Evolutionary conservation across 2,888 invertebrate species (phyloP).

Genomic region (Andrena bucephala): DNA sequence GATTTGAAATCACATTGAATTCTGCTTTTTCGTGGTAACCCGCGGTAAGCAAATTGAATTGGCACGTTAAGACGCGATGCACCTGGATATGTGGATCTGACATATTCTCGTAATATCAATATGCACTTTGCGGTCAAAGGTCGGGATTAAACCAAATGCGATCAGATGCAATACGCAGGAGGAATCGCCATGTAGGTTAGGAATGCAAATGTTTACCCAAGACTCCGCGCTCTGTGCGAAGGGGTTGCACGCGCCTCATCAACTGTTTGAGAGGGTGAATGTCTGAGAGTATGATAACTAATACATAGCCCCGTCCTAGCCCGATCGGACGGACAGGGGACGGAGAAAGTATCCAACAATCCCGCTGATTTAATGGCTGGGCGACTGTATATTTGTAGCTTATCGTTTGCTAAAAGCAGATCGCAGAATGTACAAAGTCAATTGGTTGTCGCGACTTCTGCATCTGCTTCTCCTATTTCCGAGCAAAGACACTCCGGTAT

Average conservation of each 20-base stretch:
- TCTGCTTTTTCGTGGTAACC: not conserved
- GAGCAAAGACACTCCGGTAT: slow-evolving; percentile 8
- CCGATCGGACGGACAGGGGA: slow-evolving; percentile 52
- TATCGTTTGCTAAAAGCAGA: not conserved
- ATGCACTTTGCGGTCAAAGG: slow-evolving; percentile 62
- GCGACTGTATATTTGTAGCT: not conserved
- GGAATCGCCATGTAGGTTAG: slow-evolving; percentile 65
- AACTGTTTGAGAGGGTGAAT: slow-evolving; percentile 66
- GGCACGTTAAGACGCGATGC: not conserved
- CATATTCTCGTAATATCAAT: slow-evolving; percentile 52
- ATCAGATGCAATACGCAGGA: slow-evolving; percentile 66
- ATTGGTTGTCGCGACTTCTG: not conserved
- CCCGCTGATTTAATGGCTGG: not conserved
- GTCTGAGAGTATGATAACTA: slow-evolving; percentile 73
- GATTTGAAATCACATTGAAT: not conserved
- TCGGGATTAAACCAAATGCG: slow-evolving; percentile 70
- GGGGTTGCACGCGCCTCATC: slow-evolving; percentile 58
- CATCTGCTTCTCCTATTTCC: slow-evolving; percentile 6
- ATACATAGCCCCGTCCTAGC: slow-evolving; percentile 63
- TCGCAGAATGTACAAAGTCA: not conserved
- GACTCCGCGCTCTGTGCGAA: slow-evolving; percentile 54
- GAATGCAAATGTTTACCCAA: slow-evolving; percentile 73
- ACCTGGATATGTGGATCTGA: slow-evolving; percentile 5
- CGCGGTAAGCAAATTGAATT: not conserved
- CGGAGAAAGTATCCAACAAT: slow-evolving; percentile 23